Conservation (phyloP, 2,888 invertebrate genomes). For the Selenia dentaria region DNA sequence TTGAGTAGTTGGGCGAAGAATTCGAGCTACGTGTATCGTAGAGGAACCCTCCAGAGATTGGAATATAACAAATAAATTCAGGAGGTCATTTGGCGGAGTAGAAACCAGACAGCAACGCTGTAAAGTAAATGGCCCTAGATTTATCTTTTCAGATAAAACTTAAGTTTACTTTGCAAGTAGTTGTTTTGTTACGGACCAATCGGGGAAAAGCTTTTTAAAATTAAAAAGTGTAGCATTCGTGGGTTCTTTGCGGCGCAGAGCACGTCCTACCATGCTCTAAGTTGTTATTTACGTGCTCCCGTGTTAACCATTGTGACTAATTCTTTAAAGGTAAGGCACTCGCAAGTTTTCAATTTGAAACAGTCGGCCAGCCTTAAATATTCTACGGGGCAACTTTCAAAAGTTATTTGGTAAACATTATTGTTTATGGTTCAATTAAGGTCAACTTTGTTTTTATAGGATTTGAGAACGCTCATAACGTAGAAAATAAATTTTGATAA, state of each 20-base stretch:
- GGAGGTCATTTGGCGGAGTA: slow-evolving; percentile 35
- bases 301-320: slow-evolving; percentile 47
- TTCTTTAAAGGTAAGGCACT: slow-evolving; percentile 46
- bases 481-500: slow-evolving; percentile 21
- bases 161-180: slow-evolving; percentile 46
- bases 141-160: slow-evolving; percentile 46
- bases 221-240: slow-evolving; percentile 64
- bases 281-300: slow-evolving; percentile 59
- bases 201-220: slow-evolving; percentile 68
- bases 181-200: slow-evolving; percentile 52
- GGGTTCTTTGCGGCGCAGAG: slow-evolving; percentile 44
- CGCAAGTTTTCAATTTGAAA: slow-evolving; percentile 36
- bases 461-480: slow-evolving; percentile 26
- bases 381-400: slow-evolving; percentile 29
- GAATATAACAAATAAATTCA: slow-evolving; percentile 23
- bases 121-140: slow-evolving; percentile 47
- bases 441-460: slow-evolving; percentile 39
- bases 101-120: slow-evolving; percentile 27
- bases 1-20: too few species aligned
- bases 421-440: slow-evolving; percentile 40
- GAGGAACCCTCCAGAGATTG: slow-evolving; percentile 23
- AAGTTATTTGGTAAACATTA: slow-evolving; percentile 37
- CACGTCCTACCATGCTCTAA: slow-evolving; percentile 48
- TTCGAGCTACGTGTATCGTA: too few species aligned
- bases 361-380: slow-evolving; percentile 26